Evolutionary conservation across 1,140 invertebrate genomes (phyloP).

Genomic region (Caligus rogercresseyi): DNA sequence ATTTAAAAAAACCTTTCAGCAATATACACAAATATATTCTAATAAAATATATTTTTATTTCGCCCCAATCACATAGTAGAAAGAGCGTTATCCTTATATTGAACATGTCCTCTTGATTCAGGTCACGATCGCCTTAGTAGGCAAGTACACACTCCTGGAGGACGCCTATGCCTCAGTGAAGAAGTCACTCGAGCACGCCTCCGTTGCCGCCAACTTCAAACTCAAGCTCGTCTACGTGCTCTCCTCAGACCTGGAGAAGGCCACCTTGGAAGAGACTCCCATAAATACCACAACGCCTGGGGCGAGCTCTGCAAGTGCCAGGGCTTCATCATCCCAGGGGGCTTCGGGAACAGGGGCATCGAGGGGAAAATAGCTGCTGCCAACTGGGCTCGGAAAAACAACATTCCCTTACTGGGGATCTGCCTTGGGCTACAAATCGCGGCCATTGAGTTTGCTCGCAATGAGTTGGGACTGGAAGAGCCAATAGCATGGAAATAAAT

Average conservation of each 20-base stretch:
- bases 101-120: slow-evolving; percentile 37
- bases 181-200: slow-evolving; percentile 83
- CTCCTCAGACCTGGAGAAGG: slow-evolving; percentile 64
- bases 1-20: too few relatives aligned
- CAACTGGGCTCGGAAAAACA: slow-evolving; percentile 72
- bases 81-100: not conserved
- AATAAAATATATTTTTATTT: slow-evolving; percentile 3
- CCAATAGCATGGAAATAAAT: slow-evolving; percentile 73
- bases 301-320: slow-evolving; percentile 67
- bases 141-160: slow-evolving; percentile 90
- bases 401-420: slow-evolving; percentile 82
- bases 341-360: slow-evolving; percentile 85
- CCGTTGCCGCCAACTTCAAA: slow-evolving; percentile 61
- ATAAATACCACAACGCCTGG: slow-evolving; percentile 88
- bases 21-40: too few relatives aligned
- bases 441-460: slow-evolving; percentile 87
- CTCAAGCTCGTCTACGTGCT: slow-evolving; percentile 44
- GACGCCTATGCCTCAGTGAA: slow-evolving; percentile 92
- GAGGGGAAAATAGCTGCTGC: slow-evolving; percentile 90
- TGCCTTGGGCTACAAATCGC: slow-evolving; percentile 92
- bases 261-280: slow-evolving; percentile 49
- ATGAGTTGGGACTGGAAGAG: slow-evolving; percentile 57
- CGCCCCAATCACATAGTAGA: too few relatives aligned
- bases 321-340: slow-evolving; percentile 91
- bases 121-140: slow-evolving; percentile 86